Conservation (phyloP, 2,113 vertebrate species). For the Eudorcas thomsonii region DNA sequence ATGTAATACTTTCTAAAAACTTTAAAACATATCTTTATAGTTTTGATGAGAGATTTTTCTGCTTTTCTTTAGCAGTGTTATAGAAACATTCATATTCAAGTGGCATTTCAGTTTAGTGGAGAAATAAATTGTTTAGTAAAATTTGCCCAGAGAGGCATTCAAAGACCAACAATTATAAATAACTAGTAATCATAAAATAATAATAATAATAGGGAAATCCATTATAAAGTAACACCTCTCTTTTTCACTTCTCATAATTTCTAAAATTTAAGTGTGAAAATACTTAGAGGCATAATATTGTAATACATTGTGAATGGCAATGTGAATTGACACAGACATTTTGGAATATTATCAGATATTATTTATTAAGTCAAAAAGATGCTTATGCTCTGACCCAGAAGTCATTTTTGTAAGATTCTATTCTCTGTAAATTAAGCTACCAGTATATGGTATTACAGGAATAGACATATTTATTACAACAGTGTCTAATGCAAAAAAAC, state of each 20-base stretch:
- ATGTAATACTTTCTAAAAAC: not conserved
- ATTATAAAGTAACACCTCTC: not conserved
- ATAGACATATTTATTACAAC: not conserved
- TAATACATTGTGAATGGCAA: not conserved
- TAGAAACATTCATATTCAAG: not conserved
- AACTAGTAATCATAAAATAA: not conserved
- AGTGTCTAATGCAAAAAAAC: not conserved
- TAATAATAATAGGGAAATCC: not conserved
- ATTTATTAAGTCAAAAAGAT: not conserved
- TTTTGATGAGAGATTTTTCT: not conserved
- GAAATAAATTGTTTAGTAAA: not conserved
- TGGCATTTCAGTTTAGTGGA: not conserved
- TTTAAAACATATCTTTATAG: not conserved
- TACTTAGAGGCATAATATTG: not conserved
- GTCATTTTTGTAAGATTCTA: not conserved
- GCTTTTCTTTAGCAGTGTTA: not conserved
- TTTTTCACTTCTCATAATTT: not conserved
- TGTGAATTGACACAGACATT: not conserved
- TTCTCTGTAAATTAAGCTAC: not conserved
- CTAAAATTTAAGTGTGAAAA: not conserved
- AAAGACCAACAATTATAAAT: not conserved
- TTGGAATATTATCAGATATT: not conserved
- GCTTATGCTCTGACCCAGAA: not conserved
- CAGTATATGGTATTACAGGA: not conserved
- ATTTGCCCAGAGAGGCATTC: not conserved